A percentile compares a stretch with the other conserved stretches of the same genome.
Conservation (phyloP, 2,888 invertebrate genomes). For the Torymus auratus region DNA sequence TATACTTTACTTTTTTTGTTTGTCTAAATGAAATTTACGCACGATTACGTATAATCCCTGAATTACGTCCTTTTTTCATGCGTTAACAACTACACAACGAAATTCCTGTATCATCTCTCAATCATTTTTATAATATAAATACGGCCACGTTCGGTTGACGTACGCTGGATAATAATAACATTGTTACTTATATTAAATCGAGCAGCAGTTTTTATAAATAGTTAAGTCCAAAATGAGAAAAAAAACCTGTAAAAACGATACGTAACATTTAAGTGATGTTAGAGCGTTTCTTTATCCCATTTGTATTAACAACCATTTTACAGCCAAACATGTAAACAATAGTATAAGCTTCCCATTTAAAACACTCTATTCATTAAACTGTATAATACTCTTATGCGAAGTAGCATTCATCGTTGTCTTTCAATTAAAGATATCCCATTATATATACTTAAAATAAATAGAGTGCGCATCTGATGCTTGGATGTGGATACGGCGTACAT, state of each 20-base stretch:
- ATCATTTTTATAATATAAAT: conserved; percentile 15
- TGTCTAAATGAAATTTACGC: neutral
- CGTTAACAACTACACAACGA: conserved; percentile 3
- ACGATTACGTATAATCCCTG: conserved; percentile 33
- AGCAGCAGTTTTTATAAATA: conserved; percentile 17
- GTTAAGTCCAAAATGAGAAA: neutral
- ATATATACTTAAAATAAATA: no score
- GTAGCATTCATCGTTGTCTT: no score
- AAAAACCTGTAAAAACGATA: neutral
- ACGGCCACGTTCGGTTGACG: neutral
- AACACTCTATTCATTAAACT: no score
- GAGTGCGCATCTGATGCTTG: no score
- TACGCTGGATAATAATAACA: conserved; percentile 24
- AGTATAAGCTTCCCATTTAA: no score
- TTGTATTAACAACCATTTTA: neutral
- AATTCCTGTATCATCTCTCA: neutral
- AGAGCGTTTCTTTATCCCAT: no score
- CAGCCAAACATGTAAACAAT: neutral
- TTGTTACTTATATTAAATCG: conserved; percentile 13
- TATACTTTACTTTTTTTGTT: neutral
- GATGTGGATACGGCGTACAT: no score
- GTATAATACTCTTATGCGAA: no score
- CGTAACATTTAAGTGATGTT: no score
- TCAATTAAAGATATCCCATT: no score
- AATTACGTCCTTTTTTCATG: conserved; percentile 17